These are phyloP conservation scores for Oscheius sp. DNA, from an alignment of 2,888 invertebrate genomes.

Conservation along the genomic window DNA sequence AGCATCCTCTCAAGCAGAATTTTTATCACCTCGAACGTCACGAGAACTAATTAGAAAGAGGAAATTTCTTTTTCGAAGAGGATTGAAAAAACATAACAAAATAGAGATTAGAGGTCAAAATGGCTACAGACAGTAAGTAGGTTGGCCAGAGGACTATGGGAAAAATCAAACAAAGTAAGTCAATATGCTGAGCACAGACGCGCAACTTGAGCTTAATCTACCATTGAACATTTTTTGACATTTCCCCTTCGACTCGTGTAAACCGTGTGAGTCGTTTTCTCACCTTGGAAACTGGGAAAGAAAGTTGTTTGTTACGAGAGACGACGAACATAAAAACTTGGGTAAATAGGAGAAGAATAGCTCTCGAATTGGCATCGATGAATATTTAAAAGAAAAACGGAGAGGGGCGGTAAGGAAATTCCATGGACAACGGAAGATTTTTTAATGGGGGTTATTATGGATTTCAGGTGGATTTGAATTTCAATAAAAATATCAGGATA, in stretches of 20 bases:
- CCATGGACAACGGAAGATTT: no score
- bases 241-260: background rate
- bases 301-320: no score
- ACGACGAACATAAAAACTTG: background rate
- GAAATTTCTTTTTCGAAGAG: background rate
- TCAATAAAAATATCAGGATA: no score
- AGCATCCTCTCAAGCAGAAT: no score
- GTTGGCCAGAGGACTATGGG: background rate
- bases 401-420: no score
- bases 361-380: no score
- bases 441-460: no score
- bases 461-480: no score
- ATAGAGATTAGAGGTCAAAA: background rate
- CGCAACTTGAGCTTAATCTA: conserved; percentile 2
- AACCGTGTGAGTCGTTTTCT: background rate
- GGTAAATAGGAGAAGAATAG: background rate
- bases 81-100: background rate
- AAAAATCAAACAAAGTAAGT: conserved; percentile 15
- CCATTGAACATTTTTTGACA: no score
- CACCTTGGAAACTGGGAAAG: background rate
- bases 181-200: conserved; percentile 3
- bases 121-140: background rate
- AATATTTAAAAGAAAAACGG: no score
- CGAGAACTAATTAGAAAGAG: no score
- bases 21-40: no score